These are phyloP conservation scores for Sarcoramphus papa DNA, from an alignment of 2,797 vertebrate species.

Conservation along the genomic window DNA sequence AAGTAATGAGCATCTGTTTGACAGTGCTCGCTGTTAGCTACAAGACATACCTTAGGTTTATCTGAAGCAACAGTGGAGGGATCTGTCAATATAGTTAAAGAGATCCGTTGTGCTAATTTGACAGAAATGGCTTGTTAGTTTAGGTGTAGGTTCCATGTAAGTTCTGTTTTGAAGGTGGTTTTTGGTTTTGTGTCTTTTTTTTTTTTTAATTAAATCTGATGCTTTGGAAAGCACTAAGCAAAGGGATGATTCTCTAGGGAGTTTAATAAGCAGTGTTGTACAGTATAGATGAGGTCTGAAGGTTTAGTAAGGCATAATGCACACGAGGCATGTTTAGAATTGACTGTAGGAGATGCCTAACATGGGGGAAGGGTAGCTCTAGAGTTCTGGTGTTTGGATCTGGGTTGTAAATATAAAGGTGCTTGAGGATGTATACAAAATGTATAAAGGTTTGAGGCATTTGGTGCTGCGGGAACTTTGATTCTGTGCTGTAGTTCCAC, in stretches of 20 bases:
- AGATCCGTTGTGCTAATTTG: neutral
- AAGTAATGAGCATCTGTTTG: accelerated
- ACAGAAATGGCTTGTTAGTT: accelerated
- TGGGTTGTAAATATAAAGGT: neutral
- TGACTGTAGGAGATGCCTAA: accelerated
- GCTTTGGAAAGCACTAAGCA: neutral
- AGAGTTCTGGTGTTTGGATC: neutral
- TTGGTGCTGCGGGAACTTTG: neutral
- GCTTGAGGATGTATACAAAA: accelerated
- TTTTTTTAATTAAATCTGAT: neutral
- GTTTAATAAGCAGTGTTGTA: neutral
- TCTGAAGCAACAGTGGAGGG: accelerated
- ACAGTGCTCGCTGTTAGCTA: accelerated
- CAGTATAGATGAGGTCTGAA: neutral
- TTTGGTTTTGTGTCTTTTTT: neutral
- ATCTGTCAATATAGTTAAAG: accelerated
- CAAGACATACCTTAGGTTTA: accelerated
- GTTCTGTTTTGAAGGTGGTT: neutral
- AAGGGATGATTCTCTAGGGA: neutral
- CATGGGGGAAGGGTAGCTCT: neutral
- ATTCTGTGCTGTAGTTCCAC: neutral
- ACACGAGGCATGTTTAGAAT: accelerated
- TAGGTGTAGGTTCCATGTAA: accelerated
- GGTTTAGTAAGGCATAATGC: neutral
- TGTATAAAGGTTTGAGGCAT: neutral